A percentile compares a stretch with the other conserved stretches of the same genome.
These are phyloP conservation scores for Brienomyrus longianalis DNA, from an alignment of 2,113 vertebrate species.

Conservation along the genomic window DNA sequence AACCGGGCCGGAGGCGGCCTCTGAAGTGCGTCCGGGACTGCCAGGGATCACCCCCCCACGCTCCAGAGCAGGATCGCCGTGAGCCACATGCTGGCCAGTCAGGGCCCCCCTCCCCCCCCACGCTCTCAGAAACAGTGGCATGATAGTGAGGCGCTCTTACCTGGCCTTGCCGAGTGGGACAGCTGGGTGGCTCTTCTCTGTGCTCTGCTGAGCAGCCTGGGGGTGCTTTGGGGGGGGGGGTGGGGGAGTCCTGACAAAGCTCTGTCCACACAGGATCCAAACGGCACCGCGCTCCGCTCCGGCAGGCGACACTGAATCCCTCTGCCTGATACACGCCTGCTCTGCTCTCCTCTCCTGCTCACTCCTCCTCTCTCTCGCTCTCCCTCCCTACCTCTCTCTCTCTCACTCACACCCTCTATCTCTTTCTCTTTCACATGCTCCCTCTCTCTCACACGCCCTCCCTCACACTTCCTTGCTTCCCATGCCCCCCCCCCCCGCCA, in stretches of 20 bases:
- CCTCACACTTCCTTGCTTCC: conserved; percentile 36
- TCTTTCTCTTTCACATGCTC: conserved; percentile 15
- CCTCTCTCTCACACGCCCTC: conserved; percentile 20
- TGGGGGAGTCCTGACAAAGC: conserved; percentile 25
- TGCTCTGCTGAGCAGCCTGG: not conserved
- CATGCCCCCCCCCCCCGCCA: not conserved
- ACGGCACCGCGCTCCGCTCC: conserved; percentile 50
- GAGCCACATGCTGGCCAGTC: not conserved
- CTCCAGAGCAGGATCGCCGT: not conserved
- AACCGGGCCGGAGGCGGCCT: not conserved
- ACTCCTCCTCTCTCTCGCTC: not conserved
- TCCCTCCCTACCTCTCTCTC: not conserved
- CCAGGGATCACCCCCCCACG: not conserved
- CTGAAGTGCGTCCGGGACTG: not conserved
- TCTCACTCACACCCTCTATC: conserved; percentile 13
- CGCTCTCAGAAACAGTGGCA: not conserved
- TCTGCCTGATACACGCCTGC: conserved; percentile 29
- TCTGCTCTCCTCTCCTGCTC: conserved; percentile 13
- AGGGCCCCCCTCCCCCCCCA: not conserved
- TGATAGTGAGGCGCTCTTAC: not conserved
- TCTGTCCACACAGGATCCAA: conserved; percentile 46
- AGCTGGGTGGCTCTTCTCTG: not conserved
- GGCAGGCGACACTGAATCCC: conserved; percentile 35
- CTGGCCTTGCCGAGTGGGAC: not conserved
- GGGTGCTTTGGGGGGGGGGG: not conserved